Percentiles rank a stretch among this genome's conserved stretches.
Conservation (phyloP, 1,140 invertebrate genomes). For the Saccostrea glomerata region DNA sequence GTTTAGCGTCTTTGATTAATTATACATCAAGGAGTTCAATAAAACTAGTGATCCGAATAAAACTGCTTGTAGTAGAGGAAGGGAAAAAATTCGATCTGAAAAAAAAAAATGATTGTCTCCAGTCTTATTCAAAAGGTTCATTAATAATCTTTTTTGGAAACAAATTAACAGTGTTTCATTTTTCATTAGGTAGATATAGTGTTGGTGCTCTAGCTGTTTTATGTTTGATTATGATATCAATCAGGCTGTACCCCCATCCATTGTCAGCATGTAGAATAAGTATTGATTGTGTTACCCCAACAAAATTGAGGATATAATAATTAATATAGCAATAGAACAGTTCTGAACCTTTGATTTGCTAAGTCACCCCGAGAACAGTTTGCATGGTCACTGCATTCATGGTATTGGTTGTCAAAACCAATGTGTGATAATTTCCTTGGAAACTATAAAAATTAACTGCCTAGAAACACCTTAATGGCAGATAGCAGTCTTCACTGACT, state of each 20-base stretch:
- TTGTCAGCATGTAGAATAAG: not conserved
- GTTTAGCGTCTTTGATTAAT: not conserved
- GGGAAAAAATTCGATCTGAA: not conserved
- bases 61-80: not conserved
- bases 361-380: not conserved
- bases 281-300: not conserved
- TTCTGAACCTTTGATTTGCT: not conserved
- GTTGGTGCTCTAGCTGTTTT: not conserved
- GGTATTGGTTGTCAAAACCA: not conserved
- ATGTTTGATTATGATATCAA: not conserved
- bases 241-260: not conserved
- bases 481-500: not conserved
- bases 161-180: not conserved
- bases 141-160: constrained; percentile 27
- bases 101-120: not conserved
- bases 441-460: constrained; percentile 15
- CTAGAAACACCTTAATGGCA: not conserved
- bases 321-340: not conserved
- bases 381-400: not conserved
- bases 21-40: not conserved
- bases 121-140: not conserved
- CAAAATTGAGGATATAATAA: not conserved
- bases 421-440: constrained; percentile 5
- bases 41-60: not conserved
- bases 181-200: not conserved